A percentile compares a stretch with the other conserved stretches of the same genome.
Conservation (phyloP, 23 tunicate species). For the Trididemnum nubilum region DNA sequence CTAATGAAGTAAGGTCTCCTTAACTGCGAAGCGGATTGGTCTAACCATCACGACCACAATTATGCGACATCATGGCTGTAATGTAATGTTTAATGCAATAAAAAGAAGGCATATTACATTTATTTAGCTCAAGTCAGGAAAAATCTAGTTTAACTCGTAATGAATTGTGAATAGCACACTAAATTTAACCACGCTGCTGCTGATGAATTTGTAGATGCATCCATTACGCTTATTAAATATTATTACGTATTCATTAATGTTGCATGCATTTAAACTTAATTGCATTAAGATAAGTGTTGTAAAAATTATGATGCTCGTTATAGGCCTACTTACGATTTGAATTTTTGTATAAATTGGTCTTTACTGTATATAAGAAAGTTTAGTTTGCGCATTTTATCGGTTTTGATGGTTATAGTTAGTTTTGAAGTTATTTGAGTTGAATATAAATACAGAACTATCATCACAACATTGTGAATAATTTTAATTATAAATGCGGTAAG, state of each 20-base stretch:
- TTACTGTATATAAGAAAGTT: background rate
- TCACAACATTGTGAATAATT: background rate
- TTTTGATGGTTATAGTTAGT: background rate
- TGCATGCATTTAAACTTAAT: background rate
- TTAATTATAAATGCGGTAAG: background rate
- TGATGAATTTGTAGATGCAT: background rate
- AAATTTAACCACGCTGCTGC: too few relatives aligned
- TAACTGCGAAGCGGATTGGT: background rate
- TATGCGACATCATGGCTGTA: slow-evolving; percentile 1
- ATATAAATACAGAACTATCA: background rate
- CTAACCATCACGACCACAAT: background rate
- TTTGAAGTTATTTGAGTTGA: background rate
- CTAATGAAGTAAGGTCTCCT: background rate
- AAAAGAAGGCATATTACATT: background rate
- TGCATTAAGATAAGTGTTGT: background rate
- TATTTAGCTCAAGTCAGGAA: background rate
- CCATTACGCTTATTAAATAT: background rate
- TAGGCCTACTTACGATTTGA: background rate
- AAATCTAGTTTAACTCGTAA: background rate
- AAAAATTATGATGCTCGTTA: background rate
- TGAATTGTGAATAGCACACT: background rate
- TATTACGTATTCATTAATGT: background rate
- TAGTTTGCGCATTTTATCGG: background rate
- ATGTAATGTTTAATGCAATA: background rate
- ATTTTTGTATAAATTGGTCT: background rate